Evolutionary conservation across 1,140 invertebrate species (phyloP), one percentile per base, ranked within the genome.

Genomic region (Atta colombica): DNA sequence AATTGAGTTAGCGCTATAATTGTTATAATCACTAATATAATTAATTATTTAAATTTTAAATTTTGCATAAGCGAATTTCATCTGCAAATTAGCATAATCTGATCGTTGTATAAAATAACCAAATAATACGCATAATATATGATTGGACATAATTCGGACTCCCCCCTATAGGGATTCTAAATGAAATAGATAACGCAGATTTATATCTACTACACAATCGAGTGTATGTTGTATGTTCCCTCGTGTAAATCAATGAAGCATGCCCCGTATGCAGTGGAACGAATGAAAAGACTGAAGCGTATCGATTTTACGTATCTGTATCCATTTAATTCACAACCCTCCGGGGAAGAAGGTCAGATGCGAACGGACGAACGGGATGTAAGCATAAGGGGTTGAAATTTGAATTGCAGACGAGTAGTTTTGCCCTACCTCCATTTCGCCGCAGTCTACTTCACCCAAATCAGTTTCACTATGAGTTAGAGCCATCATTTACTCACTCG

Each of bases 381-480:
- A 88, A 92, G 93, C 93, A 93, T 93, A 90, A 92, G 93, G 91
- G 91, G 90, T 89, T 89, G 87, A 87, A 92, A 94, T 94, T 77
- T 93, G 92, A 94, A 94, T 94, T 94, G 93, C 91, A 94, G 90
- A 94, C 94, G 72, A 60, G 71, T 71, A 80, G 75, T 75, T 68
- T 74, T 81, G 86, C 65, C 60, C 80, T 68, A 53, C 71, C 28
- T 39, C 25, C 21, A 58, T 12, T 60, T 68, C 72, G 53, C 55
- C 65, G 55, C 28, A 45, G 39, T 86, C 55, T 81, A 74, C 88
- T 77, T 88, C 77, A 85, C 81, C 89, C 85, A 86, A 94, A 93
- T 94, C 90, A 92, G 92, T 92, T 91, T 91, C 91, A 86, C 91
- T 91, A 91, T 86, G 87, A 92, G 89, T 92, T 87, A 71, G 85